Evolutionary conservation across 2,888 invertebrate genomes (phyloP), one percentile per base, ranked within the genome.

Genomic region (Callosobruchus maculatus): DNA sequence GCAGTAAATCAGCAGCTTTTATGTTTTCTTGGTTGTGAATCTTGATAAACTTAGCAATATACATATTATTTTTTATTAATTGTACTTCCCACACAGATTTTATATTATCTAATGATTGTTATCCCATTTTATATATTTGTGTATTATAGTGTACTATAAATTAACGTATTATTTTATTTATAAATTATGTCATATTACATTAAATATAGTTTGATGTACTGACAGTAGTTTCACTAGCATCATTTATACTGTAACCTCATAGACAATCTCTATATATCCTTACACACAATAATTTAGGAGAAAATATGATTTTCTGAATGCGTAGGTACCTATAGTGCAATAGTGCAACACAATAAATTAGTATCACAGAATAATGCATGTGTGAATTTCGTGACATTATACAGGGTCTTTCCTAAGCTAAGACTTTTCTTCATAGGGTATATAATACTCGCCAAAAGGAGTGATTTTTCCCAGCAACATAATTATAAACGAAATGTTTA

Each of bases 61-160:
- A 49, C 49, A 49, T 49, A 49, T 49, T 49, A 49, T 49, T 49
- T 30, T 49, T 49, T 49, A 49, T 49, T 49, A 49, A 49, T 49
- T 49, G 49, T 49, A 49, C 49, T 49, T 49, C 49, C 49, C 49
- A 49, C 49, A 0, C 49, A 49, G 49, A 49, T 49, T 49, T 49
- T 49, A 49, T 49, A 49, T 49, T 49, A 49, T 49, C 9, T 49
- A 49, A 13, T 49, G 13, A 49, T 49, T 49, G 49, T 49, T 49
- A 49, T 49, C 49, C 49, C 49, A 49, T 78, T 78, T 79, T 79
- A 79, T 76, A 79, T 74, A 80, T 80, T 81, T 81, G 79, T 84
- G 85, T 85, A 84, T 82, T 83, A 85, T 86, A 85, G 83, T 86
- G 85, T 86, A 85, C 83, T 83, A 85, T 83, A 83, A 83, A 81